These are phyloP conservation scores for Ornithorhynchus anatinus DNA, from an alignment of 2,113 vertebrate genomes.

Conservation along the genomic window DNA sequence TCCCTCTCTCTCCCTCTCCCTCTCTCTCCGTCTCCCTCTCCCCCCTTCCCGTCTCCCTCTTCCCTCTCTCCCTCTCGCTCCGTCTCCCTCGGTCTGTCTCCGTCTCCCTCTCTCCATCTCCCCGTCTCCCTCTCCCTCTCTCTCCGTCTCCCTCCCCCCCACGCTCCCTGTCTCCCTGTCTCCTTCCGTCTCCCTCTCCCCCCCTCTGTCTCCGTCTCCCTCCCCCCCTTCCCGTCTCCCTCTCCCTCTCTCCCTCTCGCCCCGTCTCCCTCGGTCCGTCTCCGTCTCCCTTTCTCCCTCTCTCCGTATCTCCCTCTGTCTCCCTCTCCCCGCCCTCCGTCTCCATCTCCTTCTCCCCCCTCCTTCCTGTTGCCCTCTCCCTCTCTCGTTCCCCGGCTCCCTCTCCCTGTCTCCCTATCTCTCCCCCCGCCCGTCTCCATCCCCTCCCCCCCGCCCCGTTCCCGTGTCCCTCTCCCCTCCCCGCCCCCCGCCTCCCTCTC, in stretches of 20 bases:
- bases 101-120: neutral
- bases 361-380: no score
- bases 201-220: no score
- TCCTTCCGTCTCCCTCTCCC: neutral
- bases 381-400: no score
- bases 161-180: neutral
- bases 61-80: neutral
- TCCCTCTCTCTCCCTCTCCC: neutral
- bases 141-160: neutral
- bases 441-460: neutral
- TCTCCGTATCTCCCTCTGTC: constrained; percentile 26
- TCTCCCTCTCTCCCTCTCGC: constrained; percentile 54
- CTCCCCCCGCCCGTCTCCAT: neutral
- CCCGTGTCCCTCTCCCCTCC: neutral
- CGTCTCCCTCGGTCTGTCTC: no score
- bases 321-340: neutral
- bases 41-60: no score
- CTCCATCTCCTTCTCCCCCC: no score
- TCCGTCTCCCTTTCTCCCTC: constrained; percentile 48
- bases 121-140: neutral
- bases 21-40: no score
- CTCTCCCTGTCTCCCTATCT: no score
- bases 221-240: no score
- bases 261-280: constrained; percentile 37
- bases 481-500: neutral